A percentile compares a stretch with the other conserved stretches of the same genome.
Conservation (phyloP, 1,140 invertebrate genomes). For the Drusus annulatus region DNA sequence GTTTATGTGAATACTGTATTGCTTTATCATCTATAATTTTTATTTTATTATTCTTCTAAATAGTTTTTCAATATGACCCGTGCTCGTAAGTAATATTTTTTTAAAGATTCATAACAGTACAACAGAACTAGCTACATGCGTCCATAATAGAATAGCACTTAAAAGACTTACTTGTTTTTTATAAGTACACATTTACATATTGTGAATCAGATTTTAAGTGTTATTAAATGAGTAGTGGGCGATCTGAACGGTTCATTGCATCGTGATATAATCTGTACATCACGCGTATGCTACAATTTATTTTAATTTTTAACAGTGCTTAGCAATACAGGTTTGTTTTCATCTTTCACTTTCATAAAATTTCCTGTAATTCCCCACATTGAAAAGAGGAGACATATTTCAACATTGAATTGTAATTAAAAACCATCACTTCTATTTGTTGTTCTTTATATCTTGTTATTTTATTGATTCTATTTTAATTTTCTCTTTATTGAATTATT, state of each 20-base stretch:
- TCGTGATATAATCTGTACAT: not conserved
- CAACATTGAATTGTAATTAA: too few species aligned
- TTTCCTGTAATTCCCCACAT: too few species aligned
- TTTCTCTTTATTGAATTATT: too few species aligned
- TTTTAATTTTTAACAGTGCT: too few species aligned
- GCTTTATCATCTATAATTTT: not conserved
- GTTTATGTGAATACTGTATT: too few species aligned
- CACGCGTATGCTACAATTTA: too few species aligned
- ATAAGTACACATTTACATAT: slow-evolving; percentile 1
- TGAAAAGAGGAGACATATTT: too few species aligned
- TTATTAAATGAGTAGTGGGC: not conserved
- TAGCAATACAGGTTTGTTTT: too few species aligned
- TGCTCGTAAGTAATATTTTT: not conserved
- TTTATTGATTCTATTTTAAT: too few species aligned
- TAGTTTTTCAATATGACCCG: not conserved
- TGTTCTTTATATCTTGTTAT: too few species aligned
- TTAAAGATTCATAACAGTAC: not conserved
- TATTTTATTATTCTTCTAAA: not conserved
- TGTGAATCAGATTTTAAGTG: slow-evolving; percentile 13
- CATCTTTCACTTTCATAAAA: too few species aligned
- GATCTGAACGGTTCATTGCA: not conserved
- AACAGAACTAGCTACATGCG: not conserved
- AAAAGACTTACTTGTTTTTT: slow-evolving; percentile 11
- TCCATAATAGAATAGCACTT: not conserved
- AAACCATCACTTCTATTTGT: too few species aligned